Base-by-base conservation (phyloP, 1,140 invertebrate species). In the Cryptotermes secundus region DNA sequence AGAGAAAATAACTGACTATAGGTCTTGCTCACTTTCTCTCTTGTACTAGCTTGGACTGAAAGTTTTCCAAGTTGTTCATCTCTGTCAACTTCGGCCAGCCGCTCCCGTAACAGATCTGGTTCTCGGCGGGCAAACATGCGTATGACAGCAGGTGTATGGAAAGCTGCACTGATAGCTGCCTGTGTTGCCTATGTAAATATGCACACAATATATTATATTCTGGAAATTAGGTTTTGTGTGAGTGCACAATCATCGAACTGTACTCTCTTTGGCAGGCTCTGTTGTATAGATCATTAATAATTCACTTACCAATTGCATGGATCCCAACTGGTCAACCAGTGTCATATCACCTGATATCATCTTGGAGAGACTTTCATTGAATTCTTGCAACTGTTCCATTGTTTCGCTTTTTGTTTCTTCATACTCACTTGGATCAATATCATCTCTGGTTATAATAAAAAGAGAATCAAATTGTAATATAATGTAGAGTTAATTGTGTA, bases 121-220 rank as follows among this genome's bases (percentile, higher is more conserved):
- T 96, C 94, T 86, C 94, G 92, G 87, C 93, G 94, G 22, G 94
- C 95, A 92, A 96, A 96, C 89, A 96, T 91, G 87, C 92, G 88
- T 34, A 96, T 96, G 1, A 96, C 93, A 89, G 95, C 95, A 38
- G 95, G 95, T 10, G 95, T 96, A 89, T 95, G 92, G 87, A 96
- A 96, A 14, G 95, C 95, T 88, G 93, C 90, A 85, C 94, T 94
- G 36, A 96, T 95, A 82, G 95, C 95, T 87, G 94, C 94, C 90
- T 94, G 94, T 81, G 94, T 95, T 16, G 95, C 95, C 94, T 95
- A 85, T 38, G 26, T 72, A 12, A 80, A 80, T 79, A n/a, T 34
- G 12, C 22, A 79, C 79, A 34, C 2, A 2, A 79, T 79, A 12
- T 6, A 19, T 49, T 49, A 49, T 49, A 49, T 49, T 49, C 4